Evolutionary conservation across 2,888 invertebrate species (phyloP).

Genomic region (Cosmia pyralina): DNA sequence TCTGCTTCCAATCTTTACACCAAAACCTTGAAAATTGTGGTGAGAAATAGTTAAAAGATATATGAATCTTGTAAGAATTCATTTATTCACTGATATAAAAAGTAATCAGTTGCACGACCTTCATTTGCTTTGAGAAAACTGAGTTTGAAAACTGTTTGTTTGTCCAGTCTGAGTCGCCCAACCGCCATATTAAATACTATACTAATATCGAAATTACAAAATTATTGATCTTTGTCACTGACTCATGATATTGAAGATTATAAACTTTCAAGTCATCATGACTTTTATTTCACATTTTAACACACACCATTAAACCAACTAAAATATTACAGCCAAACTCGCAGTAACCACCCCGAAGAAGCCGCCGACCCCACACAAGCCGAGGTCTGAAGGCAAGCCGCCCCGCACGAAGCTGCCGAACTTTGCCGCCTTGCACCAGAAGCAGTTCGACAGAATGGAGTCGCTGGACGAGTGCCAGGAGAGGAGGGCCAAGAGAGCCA

Average conservation of each 20-base stretch:
- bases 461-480: conserved; percentile 91
- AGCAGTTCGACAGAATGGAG: conserved; percentile 92
- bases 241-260: neutral
- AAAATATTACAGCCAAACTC: conserved; percentile 72
- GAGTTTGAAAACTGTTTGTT: neutral
- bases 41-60: neutral
- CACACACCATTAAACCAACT: neutral
- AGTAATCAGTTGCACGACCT: neutral
- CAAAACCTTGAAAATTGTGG: neutral
- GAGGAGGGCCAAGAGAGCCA: conserved; percentile 84
- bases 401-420: conserved; percentile 91
- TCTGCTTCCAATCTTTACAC: neutral
- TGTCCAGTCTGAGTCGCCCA: too few relatives aligned
- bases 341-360: conserved; percentile 64
- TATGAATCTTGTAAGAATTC: neutral
- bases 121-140: neutral
- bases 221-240: neutral
- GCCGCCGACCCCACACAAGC: conserved; percentile 55
- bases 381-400: conserved; percentile 80
- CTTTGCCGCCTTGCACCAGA: conserved; percentile 92
- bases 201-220: neutral
- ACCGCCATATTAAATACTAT: neutral
- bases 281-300: neutral
- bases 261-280: neutral
- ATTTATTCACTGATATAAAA: too few relatives aligned